Evolutionary conservation across 1,140 invertebrate genomes (phyloP).

Genomic region (Ceratosolen fusciceps): DNA sequence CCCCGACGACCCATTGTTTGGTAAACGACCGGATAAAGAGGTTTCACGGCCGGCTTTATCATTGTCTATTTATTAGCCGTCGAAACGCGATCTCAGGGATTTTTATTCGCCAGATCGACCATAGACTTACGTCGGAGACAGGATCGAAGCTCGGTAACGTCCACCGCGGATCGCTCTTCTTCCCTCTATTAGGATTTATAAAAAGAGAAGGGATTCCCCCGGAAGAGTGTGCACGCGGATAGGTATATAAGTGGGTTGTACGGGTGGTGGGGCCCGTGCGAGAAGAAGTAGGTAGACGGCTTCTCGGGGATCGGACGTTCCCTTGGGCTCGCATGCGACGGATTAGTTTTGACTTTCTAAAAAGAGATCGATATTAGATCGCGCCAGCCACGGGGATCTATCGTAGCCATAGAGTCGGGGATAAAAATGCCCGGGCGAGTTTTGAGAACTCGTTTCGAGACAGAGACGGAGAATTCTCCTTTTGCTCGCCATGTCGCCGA

Average conservation of each 20-base stretch:
- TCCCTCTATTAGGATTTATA: constrained; percentile 10
- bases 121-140: too few species aligned
- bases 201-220: too few species aligned
- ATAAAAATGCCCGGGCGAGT: constrained; percentile 10
- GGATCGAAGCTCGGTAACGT: too few species aligned
- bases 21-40: neutral
- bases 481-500: neutral
- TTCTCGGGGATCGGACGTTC: constrained; percentile 17
- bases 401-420: neutral
- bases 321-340: neutral
- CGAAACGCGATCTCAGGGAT: neutral
- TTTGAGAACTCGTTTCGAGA: constrained; percentile 32
- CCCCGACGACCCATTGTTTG: neutral
- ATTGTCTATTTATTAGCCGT: neutral
- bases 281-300: constrained; percentile 37
- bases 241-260: constrained; percentile 5
- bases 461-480: neutral
- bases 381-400: neutral
- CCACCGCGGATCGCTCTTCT: too few species aligned
- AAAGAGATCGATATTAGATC: constrained; percentile 34
- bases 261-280: neutral
- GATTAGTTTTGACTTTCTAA: constrained; percentile 46
- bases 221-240: neutral
- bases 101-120: neutral
- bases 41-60: neutral